A percentile compares a stretch with the other conserved stretches of the same genome.
Conservation (phyloP, 2,888 invertebrate species). For the Theodoxus fluviatilis region DNA sequence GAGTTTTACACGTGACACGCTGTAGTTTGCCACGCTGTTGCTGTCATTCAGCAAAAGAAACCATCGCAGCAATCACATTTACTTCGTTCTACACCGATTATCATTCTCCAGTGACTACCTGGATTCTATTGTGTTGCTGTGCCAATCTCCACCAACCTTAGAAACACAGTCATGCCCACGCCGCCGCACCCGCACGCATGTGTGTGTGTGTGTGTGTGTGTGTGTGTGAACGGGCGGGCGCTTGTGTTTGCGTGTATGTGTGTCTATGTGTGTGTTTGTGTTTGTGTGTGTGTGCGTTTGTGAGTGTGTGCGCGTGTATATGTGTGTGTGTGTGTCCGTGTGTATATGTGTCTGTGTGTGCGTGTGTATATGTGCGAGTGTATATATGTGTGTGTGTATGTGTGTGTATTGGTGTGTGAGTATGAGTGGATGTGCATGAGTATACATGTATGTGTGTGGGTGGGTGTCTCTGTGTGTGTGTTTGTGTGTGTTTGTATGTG, state of each 20-base stretch:
- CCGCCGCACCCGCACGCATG: no score
- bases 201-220: not conserved
- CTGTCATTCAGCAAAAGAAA: no score
- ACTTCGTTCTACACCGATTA: no score
- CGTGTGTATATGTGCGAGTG: slow-evolving; percentile 31
- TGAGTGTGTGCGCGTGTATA: slow-evolving; percentile 6
- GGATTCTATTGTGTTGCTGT: no score
- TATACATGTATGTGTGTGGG: not conserved
- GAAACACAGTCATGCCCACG: no score
- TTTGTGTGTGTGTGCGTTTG: not conserved
- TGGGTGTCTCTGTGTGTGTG: not conserved
- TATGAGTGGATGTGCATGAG: not conserved
- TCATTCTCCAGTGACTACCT: no score
- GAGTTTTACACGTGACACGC: no score
- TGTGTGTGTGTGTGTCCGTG: slow-evolving; percentile 26
- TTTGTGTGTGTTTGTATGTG: not conserved
- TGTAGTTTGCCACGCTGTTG: no score
- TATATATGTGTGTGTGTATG: slow-evolving; percentile 28
- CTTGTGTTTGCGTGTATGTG: slow-evolving; percentile 11
- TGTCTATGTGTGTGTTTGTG: not conserved
- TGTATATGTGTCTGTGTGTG: slow-evolving; percentile 45
- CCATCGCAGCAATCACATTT: no score
- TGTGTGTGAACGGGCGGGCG: slow-evolving; percentile 21
- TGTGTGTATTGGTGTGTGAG: slow-evolving; percentile 1
- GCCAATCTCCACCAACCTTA: no score